Conservation (phyloP, 2,888 invertebrate species). For the Melipona bicolor region DNA sequence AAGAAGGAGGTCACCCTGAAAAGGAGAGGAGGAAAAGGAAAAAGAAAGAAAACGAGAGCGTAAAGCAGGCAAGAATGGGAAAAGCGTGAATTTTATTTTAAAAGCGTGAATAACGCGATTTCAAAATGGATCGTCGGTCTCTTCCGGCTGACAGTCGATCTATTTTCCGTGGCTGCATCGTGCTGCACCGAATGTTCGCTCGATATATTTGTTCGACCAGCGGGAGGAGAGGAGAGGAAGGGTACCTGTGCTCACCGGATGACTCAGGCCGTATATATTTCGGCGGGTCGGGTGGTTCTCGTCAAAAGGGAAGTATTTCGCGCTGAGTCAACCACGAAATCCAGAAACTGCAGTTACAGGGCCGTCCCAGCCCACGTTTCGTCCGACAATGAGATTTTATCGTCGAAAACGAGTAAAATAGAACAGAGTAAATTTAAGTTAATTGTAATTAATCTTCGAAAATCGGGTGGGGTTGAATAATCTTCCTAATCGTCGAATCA, state of each 20-base stretch:
- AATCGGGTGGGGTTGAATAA: too few relatives aligned
- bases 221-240: slow-evolving; percentile 6
- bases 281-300: slow-evolving; percentile 65
- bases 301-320: slow-evolving; percentile 66
- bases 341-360: slow-evolving; percentile 50
- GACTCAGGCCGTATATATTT: slow-evolving; percentile 69
- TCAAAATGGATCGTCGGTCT: neutral
- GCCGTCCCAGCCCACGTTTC: slow-evolving; percentile 2
- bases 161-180: slow-evolving; percentile 31
- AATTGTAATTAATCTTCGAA: neutral
- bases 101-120: slow-evolving; percentile 14
- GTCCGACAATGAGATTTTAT: neutral
- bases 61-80: neutral
- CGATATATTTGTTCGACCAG: slow-evolving; percentile 47
- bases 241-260: slow-evolving; percentile 56
- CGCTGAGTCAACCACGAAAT: slow-evolving; percentile 69
- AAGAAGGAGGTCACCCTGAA: neutral
- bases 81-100: slow-evolving; percentile 4
- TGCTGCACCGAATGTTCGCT: neutral
- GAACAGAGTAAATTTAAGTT: neutral
- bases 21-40: neutral
- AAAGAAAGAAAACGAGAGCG: neutral
- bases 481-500: too few relatives aligned
- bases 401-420: neutral
- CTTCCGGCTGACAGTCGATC: slow-evolving; percentile 40